A percentile compares a stretch with the other conserved stretches of the same genome.
phyloP scores from a whole-genome alignment of 2,797 vertebrate genomes.

The Poecilia velifera region DNA sequence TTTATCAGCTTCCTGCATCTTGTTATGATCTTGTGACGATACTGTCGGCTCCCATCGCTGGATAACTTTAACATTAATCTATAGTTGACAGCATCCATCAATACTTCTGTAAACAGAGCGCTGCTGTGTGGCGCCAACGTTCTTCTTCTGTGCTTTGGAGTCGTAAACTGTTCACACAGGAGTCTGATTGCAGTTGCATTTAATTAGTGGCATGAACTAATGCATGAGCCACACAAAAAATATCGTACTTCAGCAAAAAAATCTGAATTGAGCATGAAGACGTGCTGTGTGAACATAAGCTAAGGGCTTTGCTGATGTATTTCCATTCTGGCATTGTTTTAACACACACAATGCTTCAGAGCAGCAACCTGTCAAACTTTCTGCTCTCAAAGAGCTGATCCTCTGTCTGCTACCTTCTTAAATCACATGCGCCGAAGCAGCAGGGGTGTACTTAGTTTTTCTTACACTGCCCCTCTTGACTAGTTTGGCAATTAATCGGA shows the following conservation, averaged over 20 bases:
- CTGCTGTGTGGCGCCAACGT: too few relatives aligned
- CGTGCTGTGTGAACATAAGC: neutral
- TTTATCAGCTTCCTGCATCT: too few relatives aligned
- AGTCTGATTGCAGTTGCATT: neutral
- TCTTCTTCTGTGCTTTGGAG: neutral
- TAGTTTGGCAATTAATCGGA: neutral
- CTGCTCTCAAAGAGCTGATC: neutral
- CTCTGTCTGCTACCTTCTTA: neutral
- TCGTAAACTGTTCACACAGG: neutral
- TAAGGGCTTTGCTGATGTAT: neutral
- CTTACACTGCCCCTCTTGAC: neutral
- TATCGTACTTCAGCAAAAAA: neutral
- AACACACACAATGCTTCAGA: neutral
- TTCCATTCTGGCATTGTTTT: neutral
- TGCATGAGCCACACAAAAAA: neutral
- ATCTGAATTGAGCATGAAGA: neutral
- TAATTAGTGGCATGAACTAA: neutral
- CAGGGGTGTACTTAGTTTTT: neutral
- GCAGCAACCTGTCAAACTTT: neutral
- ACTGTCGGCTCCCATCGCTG: too few relatives aligned
- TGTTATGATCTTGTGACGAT: too few relatives aligned
- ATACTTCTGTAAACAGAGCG: too few relatives aligned
- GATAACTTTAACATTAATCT: too few relatives aligned
- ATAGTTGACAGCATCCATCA: too few relatives aligned
- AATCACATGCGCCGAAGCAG: neutral